These are phyloP conservation scores for Trachelus tabidus DNA, from an alignment of 2,888 invertebrate species.

Conservation along the genomic window DNA sequence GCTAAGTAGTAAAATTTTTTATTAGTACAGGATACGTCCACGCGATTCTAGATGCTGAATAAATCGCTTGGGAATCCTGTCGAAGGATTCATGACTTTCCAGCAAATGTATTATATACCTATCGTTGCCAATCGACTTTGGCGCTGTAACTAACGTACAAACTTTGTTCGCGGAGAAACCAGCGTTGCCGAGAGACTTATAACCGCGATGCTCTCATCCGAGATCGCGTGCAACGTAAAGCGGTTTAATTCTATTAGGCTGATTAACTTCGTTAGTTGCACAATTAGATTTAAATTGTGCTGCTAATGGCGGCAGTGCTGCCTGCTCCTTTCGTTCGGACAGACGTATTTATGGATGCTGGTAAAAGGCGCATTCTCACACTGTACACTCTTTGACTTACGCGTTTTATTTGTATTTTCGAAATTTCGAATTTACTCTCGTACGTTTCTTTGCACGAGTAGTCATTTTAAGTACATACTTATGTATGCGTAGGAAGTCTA, in stretches of 20 bases:
- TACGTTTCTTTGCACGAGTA: not conserved
- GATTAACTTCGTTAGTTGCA: slow-evolving; percentile 1
- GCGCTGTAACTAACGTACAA: not conserved
- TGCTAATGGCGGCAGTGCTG: not conserved
- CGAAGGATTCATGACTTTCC: not conserved
- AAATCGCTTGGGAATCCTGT: not conserved
- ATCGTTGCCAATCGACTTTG: not conserved
- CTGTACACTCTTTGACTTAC: not conserved
- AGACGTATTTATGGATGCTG: not conserved
- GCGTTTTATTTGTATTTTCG: not conserved
- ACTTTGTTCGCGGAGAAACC: not conserved
- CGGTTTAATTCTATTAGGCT: not conserved
- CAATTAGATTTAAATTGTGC: not conserved
- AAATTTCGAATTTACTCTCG: not conserved
- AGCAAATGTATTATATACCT: not conserved
- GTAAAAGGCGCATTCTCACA: not conserved
- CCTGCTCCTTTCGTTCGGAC: not conserved
- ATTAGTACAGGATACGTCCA: not conserved
- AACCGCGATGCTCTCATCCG: not conserved
- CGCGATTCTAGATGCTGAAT: not conserved
- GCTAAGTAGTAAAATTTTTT: not conserved
- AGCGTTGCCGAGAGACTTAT: not conserved
- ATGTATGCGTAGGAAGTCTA: not conserved
- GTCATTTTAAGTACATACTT: not conserved
- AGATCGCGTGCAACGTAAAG: not conserved